These are phyloP conservation scores for Danaus melanippus DNA, from an alignment of 1,140 invertebrate genomes.

Conservation along the genomic window DNA sequence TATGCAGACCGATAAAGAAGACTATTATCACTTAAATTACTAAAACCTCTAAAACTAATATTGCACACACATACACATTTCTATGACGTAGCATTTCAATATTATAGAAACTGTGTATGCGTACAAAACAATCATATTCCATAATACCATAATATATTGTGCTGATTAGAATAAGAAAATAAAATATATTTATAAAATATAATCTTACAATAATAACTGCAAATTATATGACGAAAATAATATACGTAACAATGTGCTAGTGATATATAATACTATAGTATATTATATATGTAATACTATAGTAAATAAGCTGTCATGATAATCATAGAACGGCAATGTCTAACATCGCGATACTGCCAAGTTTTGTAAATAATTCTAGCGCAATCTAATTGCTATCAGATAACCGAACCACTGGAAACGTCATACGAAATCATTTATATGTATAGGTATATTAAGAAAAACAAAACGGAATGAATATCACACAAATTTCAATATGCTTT, in stretches of 20 bases:
- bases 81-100: constrained; percentile 38
- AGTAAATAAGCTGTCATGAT: constrained; percentile 30
- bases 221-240: constrained; percentile 57
- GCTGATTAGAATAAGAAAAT: constrained; percentile 63
- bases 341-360: constrained; percentile 53
- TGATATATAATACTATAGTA: constrained; percentile 36
- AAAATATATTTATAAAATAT: constrained; percentile 70
- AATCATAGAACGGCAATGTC: constrained; percentile 53
- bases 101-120: constrained; percentile 61
- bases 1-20: constrained; percentile 32
- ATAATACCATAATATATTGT: constrained; percentile 68
- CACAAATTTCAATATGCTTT: constrained; percentile 36
- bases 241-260: constrained; percentile 48
- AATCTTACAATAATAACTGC: constrained; percentile 63
- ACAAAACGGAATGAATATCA: constrained; percentile 66
- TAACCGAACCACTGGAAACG: constrained; percentile 43
- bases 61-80: constrained; percentile 72
- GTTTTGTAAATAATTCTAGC: constrained; percentile 49
- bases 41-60: constrained; percentile 66
- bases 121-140: constrained; percentile 58
- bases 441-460: constrained; percentile 46
- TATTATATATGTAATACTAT: constrained; percentile 29
- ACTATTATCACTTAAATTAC: constrained; percentile 47
- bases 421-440: constrained; percentile 53
- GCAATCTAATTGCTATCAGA: constrained; percentile 63